These are phyloP conservation scores for Thaleichthys pacificus DNA, from an alignment of 2,797 vertebrate species.

Conservation along the genomic window DNA sequence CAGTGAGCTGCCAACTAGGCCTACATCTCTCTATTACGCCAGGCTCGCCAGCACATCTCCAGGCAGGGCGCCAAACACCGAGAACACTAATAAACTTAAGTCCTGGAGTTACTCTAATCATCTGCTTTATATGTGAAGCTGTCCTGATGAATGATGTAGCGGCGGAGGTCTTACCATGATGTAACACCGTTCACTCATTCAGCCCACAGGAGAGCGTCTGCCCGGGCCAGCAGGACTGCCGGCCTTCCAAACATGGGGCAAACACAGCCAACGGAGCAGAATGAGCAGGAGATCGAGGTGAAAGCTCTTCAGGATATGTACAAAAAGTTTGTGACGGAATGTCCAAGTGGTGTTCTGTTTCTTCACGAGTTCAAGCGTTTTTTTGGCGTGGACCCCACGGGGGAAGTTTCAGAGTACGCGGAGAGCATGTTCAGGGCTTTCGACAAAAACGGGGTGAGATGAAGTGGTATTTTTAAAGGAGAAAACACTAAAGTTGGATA, in stretches of 20 bases:
- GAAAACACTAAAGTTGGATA: not conserved
- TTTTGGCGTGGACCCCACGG: slow-evolving; percentile 70
- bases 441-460: slow-evolving; percentile 77
- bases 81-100: too few species aligned
- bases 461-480: not conserved
- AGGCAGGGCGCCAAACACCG: too few species aligned
- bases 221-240: not conserved
- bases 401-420: slow-evolving; percentile 71
- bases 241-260: slow-evolving; percentile 63
- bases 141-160: too few species aligned
- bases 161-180: too few species aligned
- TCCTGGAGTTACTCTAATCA: too few species aligned
- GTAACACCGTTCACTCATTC: too few species aligned
- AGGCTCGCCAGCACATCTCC: too few species aligned
- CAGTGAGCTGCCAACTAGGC: too few species aligned
- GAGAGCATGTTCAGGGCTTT: slow-evolving; percentile 76
- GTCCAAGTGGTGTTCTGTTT: slow-evolving; percentile 72
- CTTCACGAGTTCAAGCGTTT: slow-evolving; percentile 78
- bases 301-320: slow-evolving; percentile 76
- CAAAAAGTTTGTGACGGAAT: slow-evolving; percentile 74
- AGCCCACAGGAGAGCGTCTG: too few species aligned
- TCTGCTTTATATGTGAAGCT: too few species aligned
- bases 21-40: too few species aligned
- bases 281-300: slow-evolving; percentile 63
- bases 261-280: slow-evolving; percentile 55